These are phyloP conservation scores for Phthorimaea operculella DNA, from an alignment of 1,140 invertebrate species.

Conservation along the genomic window DNA sequence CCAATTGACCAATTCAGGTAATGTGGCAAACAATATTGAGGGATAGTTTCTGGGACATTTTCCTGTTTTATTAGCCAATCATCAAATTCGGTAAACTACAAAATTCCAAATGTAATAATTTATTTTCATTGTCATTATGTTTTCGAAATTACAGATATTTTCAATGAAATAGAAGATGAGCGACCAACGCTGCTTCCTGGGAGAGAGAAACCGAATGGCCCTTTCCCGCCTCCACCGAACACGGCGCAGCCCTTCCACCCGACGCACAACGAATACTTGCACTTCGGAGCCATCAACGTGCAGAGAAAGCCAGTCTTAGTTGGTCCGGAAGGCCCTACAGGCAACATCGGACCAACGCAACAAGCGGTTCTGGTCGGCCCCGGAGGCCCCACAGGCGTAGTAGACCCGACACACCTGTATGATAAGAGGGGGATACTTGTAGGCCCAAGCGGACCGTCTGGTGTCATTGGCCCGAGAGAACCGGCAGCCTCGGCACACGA, in stretches of 20 bases:
- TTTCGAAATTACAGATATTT: conserved; percentile 35
- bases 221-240: conserved; percentile 30
- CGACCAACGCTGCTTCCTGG: conserved; percentile 32
- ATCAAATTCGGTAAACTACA: neutral
- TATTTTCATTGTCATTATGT: neutral
- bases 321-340: conserved; percentile 34
- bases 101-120: neutral
- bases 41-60: too few relatives aligned
- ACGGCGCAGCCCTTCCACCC: conserved; percentile 31
- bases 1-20: conserved; percentile 25
- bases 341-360: conserved; percentile 36
- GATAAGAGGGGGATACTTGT: conserved; percentile 26
- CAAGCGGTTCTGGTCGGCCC: conserved; percentile 41
- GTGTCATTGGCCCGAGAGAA: conserved; percentile 49
- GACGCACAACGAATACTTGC: conserved; percentile 20
- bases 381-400: conserved; percentile 40
- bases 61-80: too few relatives aligned
- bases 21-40: conserved; percentile 2
- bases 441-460: conserved; percentile 70
- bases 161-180: conserved; percentile 50
- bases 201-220: conserved; percentile 23
- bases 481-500: conserved; percentile 8
- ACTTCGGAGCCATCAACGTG: conserved; percentile 30
- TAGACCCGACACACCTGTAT: conserved; percentile 23
- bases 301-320: conserved; percentile 23